These are phyloP conservation scores for Ormyrus labotus DNA, from an alignment of 2,888 invertebrate species.

Conservation along the genomic window DNA sequence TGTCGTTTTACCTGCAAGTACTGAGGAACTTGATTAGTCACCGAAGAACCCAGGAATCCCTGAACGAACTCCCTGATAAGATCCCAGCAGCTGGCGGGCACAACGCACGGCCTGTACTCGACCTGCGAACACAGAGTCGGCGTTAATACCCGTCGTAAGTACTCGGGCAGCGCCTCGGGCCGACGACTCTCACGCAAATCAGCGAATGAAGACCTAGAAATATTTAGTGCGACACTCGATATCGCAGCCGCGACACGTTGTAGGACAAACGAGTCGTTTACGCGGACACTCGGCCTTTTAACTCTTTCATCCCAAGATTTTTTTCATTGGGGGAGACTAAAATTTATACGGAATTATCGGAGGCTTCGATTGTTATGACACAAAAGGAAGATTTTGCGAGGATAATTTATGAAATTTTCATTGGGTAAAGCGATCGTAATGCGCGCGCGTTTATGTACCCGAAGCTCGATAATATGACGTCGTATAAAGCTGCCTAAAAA, in stretches of 20 bases:
- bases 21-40: conserved; percentile 85
- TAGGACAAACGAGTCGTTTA: conserved; percentile 34
- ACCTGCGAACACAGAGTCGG: conserved; percentile 77
- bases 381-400: no score
- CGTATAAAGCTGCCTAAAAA: no score
- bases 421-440: no score
- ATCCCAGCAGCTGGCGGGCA: conserved; percentile 93
- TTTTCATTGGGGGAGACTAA: no score
- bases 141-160: background rate
- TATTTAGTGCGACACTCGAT: conserved; percentile 32
- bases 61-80: conserved; percentile 93
- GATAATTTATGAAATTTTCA: no score
- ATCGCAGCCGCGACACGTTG: background rate
- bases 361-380: no score
- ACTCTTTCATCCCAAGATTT: background rate
- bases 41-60: conserved; percentile 88
- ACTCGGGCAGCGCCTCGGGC: background rate
- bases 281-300: background rate
- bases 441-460: no score
- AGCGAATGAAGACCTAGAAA: conserved; percentile 40
- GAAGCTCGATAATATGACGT: no score
- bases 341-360: no score
- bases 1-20: conserved; percentile 78
- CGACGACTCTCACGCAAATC: conserved; percentile 28
- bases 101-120: conserved; percentile 93